Base-by-base conservation (phyloP, 1,140 invertebrate genomes). In the Papilio polytes region DNA sequence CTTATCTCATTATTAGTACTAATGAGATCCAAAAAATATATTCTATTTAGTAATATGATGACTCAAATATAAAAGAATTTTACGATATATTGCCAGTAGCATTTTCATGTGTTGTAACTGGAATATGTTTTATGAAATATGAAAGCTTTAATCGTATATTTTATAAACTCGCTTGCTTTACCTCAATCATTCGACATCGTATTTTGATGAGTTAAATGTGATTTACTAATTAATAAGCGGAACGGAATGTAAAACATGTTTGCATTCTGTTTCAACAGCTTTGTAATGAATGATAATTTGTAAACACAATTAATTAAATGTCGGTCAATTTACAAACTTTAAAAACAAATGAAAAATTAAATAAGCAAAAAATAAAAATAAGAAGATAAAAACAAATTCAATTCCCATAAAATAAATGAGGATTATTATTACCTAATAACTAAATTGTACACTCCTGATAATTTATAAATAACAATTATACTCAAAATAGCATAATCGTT, bases 201-300 rank as follows among this genome's bases (percentile, higher is more conserved):
- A 26, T 63, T 63, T 63, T 12, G 20, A 63, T 63, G 20, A 22
- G 59, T 63, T 63, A 70, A 70, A 36, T 70, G 63, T 70, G 26
- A 70, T 70, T 70, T 31, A 70, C 63, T 70, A 70, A 70, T 70
- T 70, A 70, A 31, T 70, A 70, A 70, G 63, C 22, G 3, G 63
- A 70, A 70, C 63, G 26, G 26, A 70, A 70, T 70, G 63, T 31
- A 70, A 70, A 70, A 70, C 13, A 70, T 31, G 26, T 70, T 70
- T 70, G 63, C 63, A 70, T 70, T 15, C 63, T 70, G 63, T 70
- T 70, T 70, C 63, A 31, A 31, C 12, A 13, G 63, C 22, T 70
- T 70, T 70, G 36, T 70, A 15, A 70, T 70, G 63, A 70, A 31
- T 70, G 63, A 70, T 36, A 70, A 70, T 70, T 70, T 70, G 63